Evolutionary conservation across 1,140 invertebrate genomes (phyloP).

Genomic region (Venustaconcha ellipsiformis): DNA sequence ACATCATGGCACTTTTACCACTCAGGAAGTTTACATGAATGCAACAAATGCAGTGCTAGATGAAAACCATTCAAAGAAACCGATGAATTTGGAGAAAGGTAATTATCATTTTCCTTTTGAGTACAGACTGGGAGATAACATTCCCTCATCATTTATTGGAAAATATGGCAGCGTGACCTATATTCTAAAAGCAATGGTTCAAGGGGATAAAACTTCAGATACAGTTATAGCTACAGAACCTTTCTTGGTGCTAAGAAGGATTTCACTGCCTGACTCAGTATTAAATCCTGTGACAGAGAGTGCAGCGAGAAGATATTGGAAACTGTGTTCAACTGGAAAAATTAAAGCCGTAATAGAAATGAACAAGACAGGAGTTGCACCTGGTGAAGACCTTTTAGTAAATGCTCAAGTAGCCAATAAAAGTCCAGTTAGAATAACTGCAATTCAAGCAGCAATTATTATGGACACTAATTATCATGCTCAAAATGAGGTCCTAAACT

Average conservation of each 20-base stretch:
- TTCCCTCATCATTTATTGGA: constrained; percentile 68
- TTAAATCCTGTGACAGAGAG: constrained; percentile 22
- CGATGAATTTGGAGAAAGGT: constrained; percentile 38
- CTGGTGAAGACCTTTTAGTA: constrained; percentile 64
- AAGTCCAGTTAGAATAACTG: constrained; percentile 53
- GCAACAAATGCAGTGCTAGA: constrained; percentile 41
- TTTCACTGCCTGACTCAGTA: constrained; percentile 33
- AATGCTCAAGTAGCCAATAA: constrained; percentile 60
- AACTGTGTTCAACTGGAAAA: constrained; percentile 56
- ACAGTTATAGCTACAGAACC: constrained; percentile 65
- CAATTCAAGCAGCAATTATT: constrained; percentile 59
- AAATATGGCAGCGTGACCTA: constrained; percentile 69
- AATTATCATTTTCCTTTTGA: constrained; percentile 60
- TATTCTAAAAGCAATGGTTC: constrained; percentile 60
- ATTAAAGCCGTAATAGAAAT: constrained; percentile 43
- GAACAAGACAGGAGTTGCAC: constrained; percentile 54
- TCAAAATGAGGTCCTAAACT: constrained; percentile 49
- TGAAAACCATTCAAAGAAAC: too few species aligned
- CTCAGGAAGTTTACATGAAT: constrained; percentile 63
- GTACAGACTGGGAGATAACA: constrained; percentile 59
- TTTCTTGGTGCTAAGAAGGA: constrained; percentile 58
- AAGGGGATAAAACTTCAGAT: constrained; percentile 51
- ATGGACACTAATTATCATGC: constrained; percentile 63
- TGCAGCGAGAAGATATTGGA: constrained; percentile 45
- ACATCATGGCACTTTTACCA: constrained; percentile 34